These are phyloP conservation scores for Panulirus ornatus DNA, from an alignment of 1,140 invertebrate genomes.

Conservation along the genomic window DNA sequence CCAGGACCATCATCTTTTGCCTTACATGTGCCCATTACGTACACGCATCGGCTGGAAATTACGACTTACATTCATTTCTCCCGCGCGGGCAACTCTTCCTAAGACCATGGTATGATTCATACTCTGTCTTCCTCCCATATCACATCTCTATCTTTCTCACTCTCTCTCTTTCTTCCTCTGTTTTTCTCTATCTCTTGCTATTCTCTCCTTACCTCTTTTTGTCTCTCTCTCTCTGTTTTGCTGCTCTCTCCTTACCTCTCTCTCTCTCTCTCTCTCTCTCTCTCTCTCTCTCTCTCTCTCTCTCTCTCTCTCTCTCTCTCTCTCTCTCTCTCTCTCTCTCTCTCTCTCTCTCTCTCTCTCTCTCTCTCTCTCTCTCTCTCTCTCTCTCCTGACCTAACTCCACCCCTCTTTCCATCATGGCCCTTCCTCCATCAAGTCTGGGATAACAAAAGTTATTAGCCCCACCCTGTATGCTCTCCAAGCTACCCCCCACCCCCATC, in stretches of 20 bases:
- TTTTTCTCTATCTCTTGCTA: neutral
- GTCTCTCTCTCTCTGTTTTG: neutral
- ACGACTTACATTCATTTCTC: neutral
- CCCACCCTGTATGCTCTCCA: too few species aligned
- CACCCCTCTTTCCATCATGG: neutral
- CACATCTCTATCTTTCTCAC: neutral
- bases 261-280: neutral
- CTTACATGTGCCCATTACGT: too few species aligned
- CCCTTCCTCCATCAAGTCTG: neutral
- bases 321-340: conserved; percentile 3
- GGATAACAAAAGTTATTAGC: too few species aligned
- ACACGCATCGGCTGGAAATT: neutral
- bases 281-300: conserved; percentile 16
- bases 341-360: conserved; percentile 2
- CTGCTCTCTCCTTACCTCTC: neutral
- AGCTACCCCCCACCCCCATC: too few species aligned
- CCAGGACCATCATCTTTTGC: neutral
- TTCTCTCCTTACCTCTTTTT: neutral
- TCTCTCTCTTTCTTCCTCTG: too few species aligned
- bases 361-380: neutral
- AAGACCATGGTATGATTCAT: neutral
- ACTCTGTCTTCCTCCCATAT: neutral
- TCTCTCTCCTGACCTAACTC: too few species aligned
- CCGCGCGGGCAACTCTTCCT: neutral
- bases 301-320: conserved; percentile 22